Conservation (phyloP, 2,888 invertebrate species). For the Chrysopilus asiliformis region DNA sequence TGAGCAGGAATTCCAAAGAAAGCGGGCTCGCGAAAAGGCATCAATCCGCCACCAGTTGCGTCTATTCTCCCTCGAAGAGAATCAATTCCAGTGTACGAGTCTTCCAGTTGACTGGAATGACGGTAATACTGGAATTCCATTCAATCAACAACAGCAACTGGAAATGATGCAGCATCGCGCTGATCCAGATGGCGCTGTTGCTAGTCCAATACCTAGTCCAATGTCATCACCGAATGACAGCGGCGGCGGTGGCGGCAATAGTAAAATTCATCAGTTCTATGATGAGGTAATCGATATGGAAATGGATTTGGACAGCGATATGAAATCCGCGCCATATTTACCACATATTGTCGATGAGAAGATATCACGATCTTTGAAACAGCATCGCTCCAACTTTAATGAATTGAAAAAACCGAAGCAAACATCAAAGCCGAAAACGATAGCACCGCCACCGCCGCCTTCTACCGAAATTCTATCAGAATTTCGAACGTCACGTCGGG, state of each 20-base stretch:
- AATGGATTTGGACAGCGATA: constrained; percentile 2
- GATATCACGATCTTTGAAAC: not conserved
- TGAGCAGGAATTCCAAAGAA: constrained; percentile 76
- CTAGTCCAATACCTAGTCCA: constrained; percentile 42
- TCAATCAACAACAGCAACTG: constrained; percentile 21
- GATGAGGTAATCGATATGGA: not conserved
- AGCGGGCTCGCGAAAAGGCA: constrained; percentile 64
- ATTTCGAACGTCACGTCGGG: constrained; percentile 11
- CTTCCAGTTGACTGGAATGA: constrained; percentile 35
- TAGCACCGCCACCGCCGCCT: not conserved
- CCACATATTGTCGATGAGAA: constrained; percentile 9
- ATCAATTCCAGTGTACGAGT: constrained; percentile 40
- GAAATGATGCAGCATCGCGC: constrained; percentile 48
- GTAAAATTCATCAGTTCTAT: too few relatives aligned
- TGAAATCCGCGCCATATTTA: constrained; percentile 13
- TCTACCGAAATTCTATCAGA: constrained; percentile 12
- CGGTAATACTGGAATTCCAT: too few relatives aligned
- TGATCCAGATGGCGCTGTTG: constrained; percentile 60
- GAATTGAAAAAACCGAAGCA: not conserved
- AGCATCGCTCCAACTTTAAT: not conserved
- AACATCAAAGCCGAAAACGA: constrained; percentile 3
- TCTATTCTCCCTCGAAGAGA: constrained; percentile 51
- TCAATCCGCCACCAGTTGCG: constrained; percentile 61
- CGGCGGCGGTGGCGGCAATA: not conserved
- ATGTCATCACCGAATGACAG: constrained; percentile 1